Evolutionary conservation across 2,888 invertebrate species (phyloP).

Genomic region (Amiota mariae): DNA sequence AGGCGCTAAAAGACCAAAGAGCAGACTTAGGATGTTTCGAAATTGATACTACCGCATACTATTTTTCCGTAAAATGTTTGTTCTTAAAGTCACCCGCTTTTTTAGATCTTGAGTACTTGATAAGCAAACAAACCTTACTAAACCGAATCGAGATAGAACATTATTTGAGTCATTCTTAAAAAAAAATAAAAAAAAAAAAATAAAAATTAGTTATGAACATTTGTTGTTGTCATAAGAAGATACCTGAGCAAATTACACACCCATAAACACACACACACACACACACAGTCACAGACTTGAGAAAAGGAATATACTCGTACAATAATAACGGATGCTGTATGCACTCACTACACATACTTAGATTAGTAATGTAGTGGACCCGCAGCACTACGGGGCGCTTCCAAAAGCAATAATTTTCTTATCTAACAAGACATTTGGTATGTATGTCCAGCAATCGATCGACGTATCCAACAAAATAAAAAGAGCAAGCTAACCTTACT

Average conservation of each 20-base stretch:
- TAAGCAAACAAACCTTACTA: conserved; percentile 23
- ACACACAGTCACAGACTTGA: too few species aligned
- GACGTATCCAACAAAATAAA: conserved; percentile 26
- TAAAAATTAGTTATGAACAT: conserved; percentile 55
- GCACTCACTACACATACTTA: too few species aligned
- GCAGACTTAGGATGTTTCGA: conserved; percentile 40
- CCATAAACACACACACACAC: conserved; percentile 19
- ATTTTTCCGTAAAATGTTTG: neutral
- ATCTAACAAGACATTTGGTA: conserved; percentile 61
- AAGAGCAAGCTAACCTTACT: conserved; percentile 48
- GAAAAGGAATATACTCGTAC: conserved; percentile 37
- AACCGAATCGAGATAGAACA: conserved; percentile 23
- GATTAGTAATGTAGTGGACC: neutral
- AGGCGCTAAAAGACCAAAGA: conserved; percentile 7
- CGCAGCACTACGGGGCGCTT: conserved; percentile 51
- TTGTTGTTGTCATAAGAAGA: conserved; percentile 49
- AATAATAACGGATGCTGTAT: conserved; percentile 31
- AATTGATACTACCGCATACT: conserved; percentile 60
- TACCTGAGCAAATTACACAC: conserved; percentile 61
- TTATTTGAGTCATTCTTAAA: conserved; percentile 62
- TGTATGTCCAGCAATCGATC: conserved; percentile 50
- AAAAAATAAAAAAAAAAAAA: conserved; percentile 59
- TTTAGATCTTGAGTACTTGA: conserved; percentile 38
- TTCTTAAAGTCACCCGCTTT: conserved; percentile 31
- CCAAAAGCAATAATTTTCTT: conserved; percentile 58